Evolutionary conservation across 2,797 vertebrate genomes (phyloP), one percentile per base, ranked within the genome.

Genomic region (Margarornis squamiger): DNA sequence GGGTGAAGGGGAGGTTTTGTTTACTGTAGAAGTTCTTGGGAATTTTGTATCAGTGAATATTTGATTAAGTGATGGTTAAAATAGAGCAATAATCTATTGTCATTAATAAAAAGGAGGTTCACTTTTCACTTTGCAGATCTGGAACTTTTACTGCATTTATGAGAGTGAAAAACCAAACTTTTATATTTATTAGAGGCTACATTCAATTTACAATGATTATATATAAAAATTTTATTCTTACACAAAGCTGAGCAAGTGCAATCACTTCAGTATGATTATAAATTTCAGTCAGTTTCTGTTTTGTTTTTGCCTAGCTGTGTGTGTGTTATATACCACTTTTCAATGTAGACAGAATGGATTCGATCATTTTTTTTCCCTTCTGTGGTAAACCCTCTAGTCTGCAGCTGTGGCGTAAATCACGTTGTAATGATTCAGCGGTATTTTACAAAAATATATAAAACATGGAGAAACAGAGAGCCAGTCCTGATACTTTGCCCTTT

Each of bases 301-400:
- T 92, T 88, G 43, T 12, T 82, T 68, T 80, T 66, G 23, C 19
- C 29, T 36, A 34, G 49, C 18, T 59, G 1, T 80, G 19, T 81
- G 13, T 61, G 32, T 90, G 36, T 36, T 36, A 36, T 65, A 55
- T 14, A 68, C n/a, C 10, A 27, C 12, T 51, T 61, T 14, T 68
- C 2, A 14, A 2, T 63, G 45, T n/a, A 48, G 57, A 66, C 7
- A 65, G 20, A 76, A 85, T 48, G 36, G 41, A 12, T 63, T 59
- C 0, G 7, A 58, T 80, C 0, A 5, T 48, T 79, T 67, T 68
- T 17, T 19, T 3, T 2, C 7, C 6, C 9, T 17, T 2, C 15
- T 43, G 23, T 45, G 36, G 41, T 79, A 58, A 68, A 27, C 18
- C 3, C 14, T 83, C 8, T 82, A 7, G n/a, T 63, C 29, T 66